Evolutionary conservation across 2,797 vertebrate genomes (phyloP).

Genomic region (Urophycis tenuis): DNA sequence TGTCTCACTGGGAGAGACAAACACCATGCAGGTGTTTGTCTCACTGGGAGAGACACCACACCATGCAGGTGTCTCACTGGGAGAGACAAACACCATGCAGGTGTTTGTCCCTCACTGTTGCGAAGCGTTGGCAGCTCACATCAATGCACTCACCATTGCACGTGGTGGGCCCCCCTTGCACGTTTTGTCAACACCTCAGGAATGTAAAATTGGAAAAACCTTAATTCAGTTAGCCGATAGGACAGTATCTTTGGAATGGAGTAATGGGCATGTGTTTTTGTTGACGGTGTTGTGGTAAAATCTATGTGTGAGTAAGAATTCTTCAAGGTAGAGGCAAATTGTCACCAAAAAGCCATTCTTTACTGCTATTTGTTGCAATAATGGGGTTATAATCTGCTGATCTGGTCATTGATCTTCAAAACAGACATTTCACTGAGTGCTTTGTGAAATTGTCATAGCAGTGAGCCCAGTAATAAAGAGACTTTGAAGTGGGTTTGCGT

Average conservation of each 20-base stretch:
- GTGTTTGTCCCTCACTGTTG: not conserved
- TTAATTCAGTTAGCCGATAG: constrained; percentile 11
- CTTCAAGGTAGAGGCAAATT: not conserved
- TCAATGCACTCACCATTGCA: not conserved
- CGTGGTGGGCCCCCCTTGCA: not conserved
- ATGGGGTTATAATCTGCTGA: not conserved
- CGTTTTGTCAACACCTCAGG: constrained; percentile 53
- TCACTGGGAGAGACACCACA: no score
- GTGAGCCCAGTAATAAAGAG: constrained; percentile 43
- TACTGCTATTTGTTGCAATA: not conserved
- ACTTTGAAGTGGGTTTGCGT: constrained; percentile 18
- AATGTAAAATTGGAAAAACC: constrained; percentile 58
- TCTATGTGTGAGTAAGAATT: no score
- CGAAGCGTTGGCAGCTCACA: not conserved
- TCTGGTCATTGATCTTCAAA: not conserved
- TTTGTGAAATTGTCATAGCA: constrained; percentile 41
- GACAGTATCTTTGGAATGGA: not conserved
- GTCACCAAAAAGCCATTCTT: not conserved
- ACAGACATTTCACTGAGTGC: constrained; percentile 21
- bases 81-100: no score
- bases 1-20: no score
- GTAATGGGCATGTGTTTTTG: no score
- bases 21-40: no score
- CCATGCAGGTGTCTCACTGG: no score
- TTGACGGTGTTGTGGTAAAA: no score